phyloP scores from a whole-genome alignment of 2,113 vertebrate genomes.

The Callopanchax toddi region DNA sequence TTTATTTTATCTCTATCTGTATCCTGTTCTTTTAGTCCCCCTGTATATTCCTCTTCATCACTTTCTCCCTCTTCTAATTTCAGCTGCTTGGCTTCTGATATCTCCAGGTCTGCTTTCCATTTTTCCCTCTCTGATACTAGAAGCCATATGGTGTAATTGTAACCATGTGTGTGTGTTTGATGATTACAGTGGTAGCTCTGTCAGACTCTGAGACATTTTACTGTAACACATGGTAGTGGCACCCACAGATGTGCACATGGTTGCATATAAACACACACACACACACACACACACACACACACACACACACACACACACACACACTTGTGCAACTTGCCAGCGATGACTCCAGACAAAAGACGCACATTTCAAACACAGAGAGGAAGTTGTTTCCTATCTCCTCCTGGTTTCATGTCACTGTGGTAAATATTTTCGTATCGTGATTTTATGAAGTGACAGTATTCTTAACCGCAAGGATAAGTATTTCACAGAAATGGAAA shows the following conservation, averaged over 20 bases:
- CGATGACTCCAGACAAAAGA: slow-evolving; percentile 8
- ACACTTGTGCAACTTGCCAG: slow-evolving; percentile 9
- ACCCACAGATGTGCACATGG: slow-evolving; percentile 9
- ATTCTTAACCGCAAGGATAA: slow-evolving; percentile 42
- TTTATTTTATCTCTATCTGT: slow-evolving; percentile 3
- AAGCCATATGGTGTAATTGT: slow-evolving; percentile 64
- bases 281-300: slow-evolving; percentile 1
- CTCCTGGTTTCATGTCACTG: slow-evolving; percentile 35
- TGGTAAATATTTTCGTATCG: slow-evolving; percentile 57
- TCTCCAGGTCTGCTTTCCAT: slow-evolving; percentile 32
- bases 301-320: slow-evolving; percentile 11
- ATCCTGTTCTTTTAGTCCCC: background rate
- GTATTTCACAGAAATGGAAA: slow-evolving; percentile 61
- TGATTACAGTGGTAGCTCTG: slow-evolving; percentile 64
- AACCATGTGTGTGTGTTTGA: slow-evolving; percentile 69
- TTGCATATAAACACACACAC: background rate
- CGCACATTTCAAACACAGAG: slow-evolving; percentile 10
- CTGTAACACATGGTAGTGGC: slow-evolving; percentile 30
- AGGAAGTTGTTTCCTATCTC: slow-evolving; percentile 32
- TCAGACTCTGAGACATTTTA: slow-evolving; percentile 52
- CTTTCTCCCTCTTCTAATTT: slow-evolving; percentile 7
- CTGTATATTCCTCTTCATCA: background rate
- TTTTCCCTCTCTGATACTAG: slow-evolving; percentile 25
- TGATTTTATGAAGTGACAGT: slow-evolving; percentile 58
- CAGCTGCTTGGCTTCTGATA: slow-evolving; percentile 27